These are phyloP conservation scores for Enteromius thamalakanensis DNA, from an alignment of 2,797 vertebrate genomes.

Conservation along the genomic window DNA sequence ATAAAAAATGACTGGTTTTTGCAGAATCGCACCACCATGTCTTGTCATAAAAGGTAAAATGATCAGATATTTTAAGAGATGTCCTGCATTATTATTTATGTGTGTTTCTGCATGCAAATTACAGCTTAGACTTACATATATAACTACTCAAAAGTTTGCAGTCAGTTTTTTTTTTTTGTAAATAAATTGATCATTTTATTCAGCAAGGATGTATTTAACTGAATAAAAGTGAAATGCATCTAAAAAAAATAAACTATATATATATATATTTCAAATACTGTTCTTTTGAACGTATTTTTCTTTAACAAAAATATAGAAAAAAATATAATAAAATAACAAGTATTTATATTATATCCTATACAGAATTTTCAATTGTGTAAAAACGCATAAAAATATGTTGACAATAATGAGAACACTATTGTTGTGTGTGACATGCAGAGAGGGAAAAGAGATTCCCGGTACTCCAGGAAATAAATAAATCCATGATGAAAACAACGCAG, in stretches of 20 bases:
- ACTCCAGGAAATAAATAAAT: slow-evolving; percentile 48
- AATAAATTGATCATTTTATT: background rate
- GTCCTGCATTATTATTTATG: background rate
- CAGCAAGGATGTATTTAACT: background rate
- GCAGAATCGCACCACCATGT: background rate
- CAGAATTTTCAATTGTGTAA: background rate
- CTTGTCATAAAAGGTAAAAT: background rate
- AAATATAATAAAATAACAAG: too few species aligned
- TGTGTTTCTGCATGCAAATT: background rate
- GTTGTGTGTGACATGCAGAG: slow-evolving; percentile 6
- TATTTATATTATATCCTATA: too few species aligned
- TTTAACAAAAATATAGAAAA: too few species aligned
- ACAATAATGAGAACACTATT: background rate
- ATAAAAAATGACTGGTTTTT: background rate
- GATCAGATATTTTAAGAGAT: background rate
- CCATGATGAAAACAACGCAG: slow-evolving; percentile 42
- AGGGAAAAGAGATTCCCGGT: slow-evolving; percentile 8
- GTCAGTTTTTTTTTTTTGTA: background rate
- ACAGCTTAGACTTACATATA: background rate
- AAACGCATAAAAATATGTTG: background rate
- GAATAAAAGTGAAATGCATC: background rate
- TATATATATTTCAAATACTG: background rate
- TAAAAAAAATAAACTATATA: too few species aligned
- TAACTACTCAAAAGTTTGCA: background rate
- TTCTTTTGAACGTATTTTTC: background rate